phyloP scores from a whole-genome alignment of 2,888 invertebrate genomes.

The Ptychoptera albimana region DNA sequence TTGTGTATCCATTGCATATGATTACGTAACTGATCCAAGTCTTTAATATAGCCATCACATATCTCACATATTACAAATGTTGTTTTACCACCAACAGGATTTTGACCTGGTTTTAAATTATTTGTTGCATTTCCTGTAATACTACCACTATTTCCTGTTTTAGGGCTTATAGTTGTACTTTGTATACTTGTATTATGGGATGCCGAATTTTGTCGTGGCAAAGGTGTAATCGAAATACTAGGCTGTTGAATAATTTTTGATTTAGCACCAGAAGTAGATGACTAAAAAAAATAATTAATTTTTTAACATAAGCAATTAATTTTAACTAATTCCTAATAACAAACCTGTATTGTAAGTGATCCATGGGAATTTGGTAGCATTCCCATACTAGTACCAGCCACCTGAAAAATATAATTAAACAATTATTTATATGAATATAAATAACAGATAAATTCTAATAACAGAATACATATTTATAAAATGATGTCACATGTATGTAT shows the following conservation, averaged over 20 bases:
- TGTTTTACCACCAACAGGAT: slow-evolving; percentile 42
- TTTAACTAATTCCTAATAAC: slow-evolving; percentile 5
- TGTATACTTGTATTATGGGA: slow-evolving; percentile 36
- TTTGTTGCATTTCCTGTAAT: too few species aligned
- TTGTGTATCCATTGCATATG: slow-evolving; percentile 98
- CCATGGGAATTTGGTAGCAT: slow-evolving; percentile 16
- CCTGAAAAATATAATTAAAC: too few species aligned
- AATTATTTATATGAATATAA: too few species aligned
- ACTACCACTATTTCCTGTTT: slow-evolving; percentile 19
- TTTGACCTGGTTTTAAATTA: slow-evolving; percentile 35
- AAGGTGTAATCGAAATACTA: slow-evolving; percentile 78
- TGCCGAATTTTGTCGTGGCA: slow-evolving; percentile 46
- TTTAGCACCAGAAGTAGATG: slow-evolving; percentile 4
- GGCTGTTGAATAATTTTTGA: slow-evolving; percentile 46
- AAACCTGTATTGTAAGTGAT: slow-evolving; percentile 16
- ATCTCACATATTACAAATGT: slow-evolving; percentile 92
- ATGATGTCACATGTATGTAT: too few species aligned
- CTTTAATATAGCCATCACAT: slow-evolving; percentile 93
- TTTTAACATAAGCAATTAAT: background rate
- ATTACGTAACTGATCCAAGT: slow-evolving; percentile 81
- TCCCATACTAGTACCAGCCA: slow-evolving; percentile 16
- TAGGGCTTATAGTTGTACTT: slow-evolving; percentile 37
- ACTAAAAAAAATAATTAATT: background rate
- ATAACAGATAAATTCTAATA: too few species aligned
- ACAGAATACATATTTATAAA: too few species aligned